Conservation (phyloP, 2,888 invertebrate species). For the Oscheius onirici region DNA sequence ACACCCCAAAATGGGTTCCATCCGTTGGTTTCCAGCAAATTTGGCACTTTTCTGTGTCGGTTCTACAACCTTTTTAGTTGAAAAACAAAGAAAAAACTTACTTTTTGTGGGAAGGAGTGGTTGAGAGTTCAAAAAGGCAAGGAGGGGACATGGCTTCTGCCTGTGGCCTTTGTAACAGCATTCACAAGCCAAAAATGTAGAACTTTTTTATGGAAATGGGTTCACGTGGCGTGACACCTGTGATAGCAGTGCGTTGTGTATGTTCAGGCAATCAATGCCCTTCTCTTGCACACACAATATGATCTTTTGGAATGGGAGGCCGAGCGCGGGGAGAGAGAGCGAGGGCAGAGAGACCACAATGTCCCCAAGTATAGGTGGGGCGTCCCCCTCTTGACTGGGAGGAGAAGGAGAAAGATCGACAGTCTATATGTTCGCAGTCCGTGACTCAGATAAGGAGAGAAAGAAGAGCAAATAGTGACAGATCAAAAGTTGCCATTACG, state of each 20-base stretch:
- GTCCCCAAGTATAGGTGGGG: neutral
- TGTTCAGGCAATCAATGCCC: conserved; percentile 29
- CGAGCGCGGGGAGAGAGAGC: neutral
- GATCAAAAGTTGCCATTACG: no score
- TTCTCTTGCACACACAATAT: conserved; percentile 4
- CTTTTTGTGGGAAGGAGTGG: neutral
- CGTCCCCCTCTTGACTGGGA: no score
- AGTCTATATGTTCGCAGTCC: no score
- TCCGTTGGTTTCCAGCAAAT: conserved; percentile 35
- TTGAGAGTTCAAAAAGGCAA: neutral
- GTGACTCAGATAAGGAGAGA: no score
- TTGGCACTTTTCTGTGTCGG: conserved; percentile 3
- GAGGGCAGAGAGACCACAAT: neutral
- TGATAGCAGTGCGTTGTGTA: conserved; percentile 19
- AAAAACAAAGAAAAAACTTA: neutral
- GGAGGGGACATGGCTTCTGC: neutral
- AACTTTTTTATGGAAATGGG: neutral
- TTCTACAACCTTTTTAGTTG: neutral
- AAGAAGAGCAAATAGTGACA: no score
- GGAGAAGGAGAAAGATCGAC: no score
- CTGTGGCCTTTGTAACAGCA: neutral
- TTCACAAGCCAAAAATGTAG: neutral
- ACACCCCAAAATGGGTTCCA: conserved; percentile 49
- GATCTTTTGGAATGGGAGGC: conserved; percentile 4
- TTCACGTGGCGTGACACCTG: conserved; percentile 10